phyloP scores from a whole-genome alignment of 2,888 invertebrate genomes.

The Perithous albicinctus region DNA sequence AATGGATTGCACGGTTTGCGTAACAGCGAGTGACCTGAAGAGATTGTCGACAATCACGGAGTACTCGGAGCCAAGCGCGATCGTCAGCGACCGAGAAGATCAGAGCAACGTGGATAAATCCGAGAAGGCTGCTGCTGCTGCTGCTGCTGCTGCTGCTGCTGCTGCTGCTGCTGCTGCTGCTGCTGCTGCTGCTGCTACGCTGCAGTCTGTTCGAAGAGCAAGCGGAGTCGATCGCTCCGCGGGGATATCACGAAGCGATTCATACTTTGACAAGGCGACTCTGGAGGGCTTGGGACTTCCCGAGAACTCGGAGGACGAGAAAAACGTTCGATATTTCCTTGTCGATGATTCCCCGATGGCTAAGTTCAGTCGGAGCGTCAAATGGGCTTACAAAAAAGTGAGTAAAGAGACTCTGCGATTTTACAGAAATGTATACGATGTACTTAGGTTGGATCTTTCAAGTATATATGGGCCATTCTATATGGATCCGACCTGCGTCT shows the following conservation, averaged over 20 bases:
- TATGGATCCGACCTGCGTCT: too few species aligned
- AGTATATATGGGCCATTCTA: too few species aligned
- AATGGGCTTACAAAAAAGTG: conserved; percentile 81
- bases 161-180: too few species aligned
- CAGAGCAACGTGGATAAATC: conserved; percentile 60
- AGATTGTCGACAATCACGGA: conserved; percentile 79
- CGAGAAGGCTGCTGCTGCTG: conserved; percentile 17
- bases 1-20: conserved; percentile 75
- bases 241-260: conserved; percentile 50
- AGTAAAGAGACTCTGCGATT: conserved; percentile 65
- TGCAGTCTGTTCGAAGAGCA: conserved; percentile 24
- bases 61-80: conserved; percentile 72
- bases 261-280: conserved; percentile 33
- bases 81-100: conserved; percentile 66
- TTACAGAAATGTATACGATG: neutral
- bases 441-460: neutral
- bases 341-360: conserved; percentile 80
- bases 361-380: conserved; percentile 78
- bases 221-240: conserved; percentile 46
- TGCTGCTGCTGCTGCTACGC: conserved; percentile 7
- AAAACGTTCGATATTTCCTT: conserved; percentile 77
- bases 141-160: too few species aligned
- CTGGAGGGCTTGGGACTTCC: conserved; percentile 38
- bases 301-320: conserved; percentile 64
- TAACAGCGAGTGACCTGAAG: conserved; percentile 73